Evolutionary conservation across 2,797 vertebrate genomes (phyloP), one percentile per base, ranked within the genome.

Genomic region (Clarias pachynema): DNA sequence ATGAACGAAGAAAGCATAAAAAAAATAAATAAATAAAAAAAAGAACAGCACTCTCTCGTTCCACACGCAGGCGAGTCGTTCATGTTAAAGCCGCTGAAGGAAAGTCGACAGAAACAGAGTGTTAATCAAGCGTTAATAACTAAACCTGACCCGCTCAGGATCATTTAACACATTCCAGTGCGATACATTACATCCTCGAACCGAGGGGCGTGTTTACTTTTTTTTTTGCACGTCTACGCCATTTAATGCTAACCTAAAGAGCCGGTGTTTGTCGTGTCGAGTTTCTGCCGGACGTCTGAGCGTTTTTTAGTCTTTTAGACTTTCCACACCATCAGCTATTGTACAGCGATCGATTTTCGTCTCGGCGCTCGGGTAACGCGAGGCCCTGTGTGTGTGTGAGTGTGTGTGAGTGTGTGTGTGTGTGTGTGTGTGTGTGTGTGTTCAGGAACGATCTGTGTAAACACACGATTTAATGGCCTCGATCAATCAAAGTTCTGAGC

Each of bases 391-490:
- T 44, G 59, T 60, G 59, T 62, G 24, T 40, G 29, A 40, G 82
- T 82, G 79, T 84, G 69, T 53, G 82, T 82, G 79, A 82, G 69
- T 37, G 37, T 37, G 37, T 37, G 37, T 37, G 5, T 37, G 5
- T 37, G 5, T 37, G 5, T 37, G 5, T 5, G 59, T 60, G 59
- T 62, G 60, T 31, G 29, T 53, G 82, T 82, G 79, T 84, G 69
- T 86, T 87, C 56, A 24, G 78, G 78, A 86, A 74, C 70, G n/a
- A 74, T 65, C 40, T 29, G 60, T 86, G 85, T 84, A 86, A 86
- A 80, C n/a, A 75, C 73, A n/a, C 44, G 66, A 79, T 84, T 49
- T 79, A 81, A 68, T 84, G 83, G 56, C 73, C 75, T 69, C 74
- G 59, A 84, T 89, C 86, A 79, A 49, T 84, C 57, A 75, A 14